Conservation (phyloP, 92 coral and sea anemone genomes). For the Epizoanthus stellaris region DNA sequence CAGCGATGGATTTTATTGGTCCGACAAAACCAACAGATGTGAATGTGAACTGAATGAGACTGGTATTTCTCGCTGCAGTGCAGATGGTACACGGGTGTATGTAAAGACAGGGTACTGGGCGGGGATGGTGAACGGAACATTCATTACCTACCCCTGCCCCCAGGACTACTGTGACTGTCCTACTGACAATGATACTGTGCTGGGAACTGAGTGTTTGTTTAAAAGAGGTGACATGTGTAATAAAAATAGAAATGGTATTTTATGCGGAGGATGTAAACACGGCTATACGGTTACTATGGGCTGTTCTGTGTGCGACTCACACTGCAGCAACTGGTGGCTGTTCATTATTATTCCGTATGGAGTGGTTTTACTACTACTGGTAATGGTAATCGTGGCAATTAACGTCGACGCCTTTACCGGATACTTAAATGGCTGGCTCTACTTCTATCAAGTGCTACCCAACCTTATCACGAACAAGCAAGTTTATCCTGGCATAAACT, state of each 20-base stretch:
- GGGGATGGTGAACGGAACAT: neutral
- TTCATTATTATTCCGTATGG: neutral
- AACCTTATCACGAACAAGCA: conserved; percentile 54
- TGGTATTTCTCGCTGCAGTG: conserved; percentile 38
- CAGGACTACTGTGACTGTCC: conserved; percentile 5
- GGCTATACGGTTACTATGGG: conserved; percentile 4
- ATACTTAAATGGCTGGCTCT: conserved; percentile 32
- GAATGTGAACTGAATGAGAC: neutral
- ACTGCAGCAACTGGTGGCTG: conserved; percentile 1
- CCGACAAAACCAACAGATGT: neutral
- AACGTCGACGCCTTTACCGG: conserved; percentile 29
- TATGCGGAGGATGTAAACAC: conserved; percentile 13
- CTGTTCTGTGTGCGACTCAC: neutral
- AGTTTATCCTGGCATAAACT: conserved; percentile 62
- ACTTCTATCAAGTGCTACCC: conserved; percentile 44
- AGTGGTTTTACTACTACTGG: neutral
- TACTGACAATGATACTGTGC: neutral
- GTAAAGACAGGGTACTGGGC: conserved; percentile 40
- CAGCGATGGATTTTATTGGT: conserved; percentile 24
- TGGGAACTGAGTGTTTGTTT: conserved; percentile 44
- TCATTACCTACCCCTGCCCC: conserved; percentile 13
- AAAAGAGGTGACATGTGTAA: conserved; percentile 28
- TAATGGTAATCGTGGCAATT: neutral
- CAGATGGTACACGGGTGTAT: conserved; percentile 7
- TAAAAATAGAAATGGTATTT: neutral